Conservation (phyloP, 2,797 vertebrate genomes). For the Diglossa cyanea region DNA sequence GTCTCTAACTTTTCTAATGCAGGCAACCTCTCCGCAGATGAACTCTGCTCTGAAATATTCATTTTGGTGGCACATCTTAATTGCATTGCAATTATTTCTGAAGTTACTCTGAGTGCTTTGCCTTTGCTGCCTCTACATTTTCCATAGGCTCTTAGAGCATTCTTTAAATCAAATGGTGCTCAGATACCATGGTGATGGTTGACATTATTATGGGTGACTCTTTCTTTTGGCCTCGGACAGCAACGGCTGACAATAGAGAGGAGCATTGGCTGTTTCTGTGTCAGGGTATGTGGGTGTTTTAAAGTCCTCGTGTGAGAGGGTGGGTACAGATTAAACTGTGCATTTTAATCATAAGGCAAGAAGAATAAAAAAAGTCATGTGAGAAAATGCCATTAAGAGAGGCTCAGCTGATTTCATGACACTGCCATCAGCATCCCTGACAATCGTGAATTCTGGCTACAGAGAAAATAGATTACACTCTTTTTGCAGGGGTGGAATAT, state of each 20-base stretch:
- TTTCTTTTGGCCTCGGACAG: constrained; percentile 48
- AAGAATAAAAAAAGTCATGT: background rate
- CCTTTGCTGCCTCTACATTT: constrained; percentile 36
- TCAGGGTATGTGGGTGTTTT: background rate
- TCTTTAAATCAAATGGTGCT: constrained; percentile 58
- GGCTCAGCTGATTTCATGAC: constrained; percentile 61
- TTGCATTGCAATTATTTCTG: constrained; percentile 63
- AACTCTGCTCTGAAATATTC: constrained; percentile 49
- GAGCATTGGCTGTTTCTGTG: background rate
- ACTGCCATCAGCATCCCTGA: constrained; percentile 21
- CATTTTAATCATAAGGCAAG: background rate
- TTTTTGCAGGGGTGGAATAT: constrained; percentile 38
- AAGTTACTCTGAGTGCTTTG: constrained; percentile 52
- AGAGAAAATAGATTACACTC: background rate
- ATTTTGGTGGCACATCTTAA: constrained; percentile 57
- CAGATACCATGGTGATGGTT: constrained; percentile 69
- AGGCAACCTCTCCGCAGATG: background rate
- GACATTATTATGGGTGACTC: constrained; percentile 63
- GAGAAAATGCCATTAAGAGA: background rate
- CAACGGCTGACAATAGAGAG: constrained; percentile 31
- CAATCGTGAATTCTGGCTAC: background rate
- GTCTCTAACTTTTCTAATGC: background rate
- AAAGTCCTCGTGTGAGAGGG: background rate
- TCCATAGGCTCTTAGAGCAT: constrained; percentile 43
- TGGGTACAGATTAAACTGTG: background rate